Percentiles rank a stretch among this genome's conserved stretches.
Evolutionary conservation across 1,140 invertebrate species (phyloP).

Genomic region (Babylonia areolata): DNA sequence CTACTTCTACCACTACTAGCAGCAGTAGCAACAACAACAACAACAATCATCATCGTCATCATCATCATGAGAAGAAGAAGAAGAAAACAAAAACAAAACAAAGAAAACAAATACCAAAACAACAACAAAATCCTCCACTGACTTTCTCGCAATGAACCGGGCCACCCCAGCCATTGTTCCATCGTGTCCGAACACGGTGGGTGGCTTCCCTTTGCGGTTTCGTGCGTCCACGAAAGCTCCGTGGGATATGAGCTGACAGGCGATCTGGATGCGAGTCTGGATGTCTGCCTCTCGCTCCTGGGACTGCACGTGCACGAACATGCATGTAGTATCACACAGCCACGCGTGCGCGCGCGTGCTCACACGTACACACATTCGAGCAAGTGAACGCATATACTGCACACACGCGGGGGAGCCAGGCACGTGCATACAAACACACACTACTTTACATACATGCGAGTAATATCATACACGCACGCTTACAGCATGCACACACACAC

Average conservation of each 20-base stretch:
- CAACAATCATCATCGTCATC: too few relatives aligned
- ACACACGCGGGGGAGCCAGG: background rate
- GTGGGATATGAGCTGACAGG: conserved; percentile 4
- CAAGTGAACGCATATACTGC: too few relatives aligned
- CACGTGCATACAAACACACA: too few relatives aligned
- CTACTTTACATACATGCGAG: too few relatives aligned
- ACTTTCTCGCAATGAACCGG: conserved; percentile 25
- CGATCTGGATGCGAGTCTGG: background rate
- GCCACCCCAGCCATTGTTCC: background rate
- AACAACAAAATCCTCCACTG: background rate
- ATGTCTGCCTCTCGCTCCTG: conserved; percentile 12
- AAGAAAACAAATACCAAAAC: background rate
- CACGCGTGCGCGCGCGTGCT: background rate
- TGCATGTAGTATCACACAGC: background rate
- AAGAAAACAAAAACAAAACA: background rate
- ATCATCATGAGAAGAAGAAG: background rate
- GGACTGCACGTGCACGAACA: background rate
- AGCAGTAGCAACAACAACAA: too few relatives aligned
- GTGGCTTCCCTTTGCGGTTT: conserved; percentile 24
- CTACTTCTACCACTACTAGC: too few relatives aligned
- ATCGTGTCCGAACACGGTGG: background rate
- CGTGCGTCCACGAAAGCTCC: conserved; percentile 30
- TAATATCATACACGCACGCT: background rate
- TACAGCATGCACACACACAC: background rate
- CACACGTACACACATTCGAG: too few relatives aligned